phyloP scores from a whole-genome alignment of 1,140 invertebrate species.

The Maconellicoccus hirsutus region DNA sequence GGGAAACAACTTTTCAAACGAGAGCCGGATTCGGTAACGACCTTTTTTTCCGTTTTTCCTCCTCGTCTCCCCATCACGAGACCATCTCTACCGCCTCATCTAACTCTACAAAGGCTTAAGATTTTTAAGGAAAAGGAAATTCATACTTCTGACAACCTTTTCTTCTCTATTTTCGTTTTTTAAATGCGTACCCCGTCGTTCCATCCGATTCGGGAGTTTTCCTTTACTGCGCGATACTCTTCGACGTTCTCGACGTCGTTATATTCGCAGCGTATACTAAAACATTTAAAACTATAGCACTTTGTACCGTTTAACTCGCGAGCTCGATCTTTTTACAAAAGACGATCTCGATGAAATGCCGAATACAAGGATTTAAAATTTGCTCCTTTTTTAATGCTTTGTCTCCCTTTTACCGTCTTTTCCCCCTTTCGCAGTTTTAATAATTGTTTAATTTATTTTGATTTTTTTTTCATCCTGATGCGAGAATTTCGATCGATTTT shows the following conservation, averaged over 20 bases:
- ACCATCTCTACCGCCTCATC: too few species aligned
- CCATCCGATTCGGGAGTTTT: too few species aligned
- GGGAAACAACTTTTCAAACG: neutral
- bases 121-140: neutral
- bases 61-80: neutral
- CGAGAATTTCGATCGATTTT: too few species aligned
- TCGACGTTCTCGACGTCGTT: too few species aligned
- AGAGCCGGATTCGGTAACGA: neutral
- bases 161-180: neutral
- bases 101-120: neutral
- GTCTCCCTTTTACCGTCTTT: too few species aligned
- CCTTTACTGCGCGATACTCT: too few species aligned
- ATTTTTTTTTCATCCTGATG: too few species aligned
- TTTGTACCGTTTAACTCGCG: neutral
- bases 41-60: neutral
- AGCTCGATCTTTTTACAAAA: neutral
- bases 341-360: neutral
- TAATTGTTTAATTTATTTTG: too few species aligned
- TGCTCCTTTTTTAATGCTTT: neutral
- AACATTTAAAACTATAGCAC: neutral
- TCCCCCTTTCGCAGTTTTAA: too few species aligned
- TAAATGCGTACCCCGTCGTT: neutral
- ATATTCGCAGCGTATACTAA: neutral
- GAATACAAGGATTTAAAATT: neutral
- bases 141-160: conserved; percentile 4